Evolutionary conservation across 2,888 invertebrate genomes (phyloP).

Genomic region (Pristionchus entomophagus): DNA sequence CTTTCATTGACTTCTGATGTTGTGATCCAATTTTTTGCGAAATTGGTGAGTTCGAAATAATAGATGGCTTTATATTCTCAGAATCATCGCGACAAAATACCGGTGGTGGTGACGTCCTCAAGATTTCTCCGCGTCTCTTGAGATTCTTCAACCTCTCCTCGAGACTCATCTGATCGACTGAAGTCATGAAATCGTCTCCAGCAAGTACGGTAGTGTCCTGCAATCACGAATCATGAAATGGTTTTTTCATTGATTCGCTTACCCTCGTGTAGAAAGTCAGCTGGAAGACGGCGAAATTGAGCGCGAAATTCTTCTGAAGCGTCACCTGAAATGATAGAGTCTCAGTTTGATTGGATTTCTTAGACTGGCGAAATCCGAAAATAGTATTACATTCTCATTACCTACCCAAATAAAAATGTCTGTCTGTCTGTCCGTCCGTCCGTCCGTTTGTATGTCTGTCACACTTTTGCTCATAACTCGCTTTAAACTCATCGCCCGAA

Average conservation of each 20-base stretch:
- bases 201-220: conserved; percentile 18
- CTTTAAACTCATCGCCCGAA: no score
- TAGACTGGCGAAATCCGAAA: no score
- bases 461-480: no score
- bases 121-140: neutral
- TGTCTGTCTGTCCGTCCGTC: no score
- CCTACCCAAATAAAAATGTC: no score
- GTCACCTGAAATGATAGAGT: conserved; percentile 61
- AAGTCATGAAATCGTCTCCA: neutral
- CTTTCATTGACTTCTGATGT: no score
- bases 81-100: neutral
- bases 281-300: conserved; percentile 63
- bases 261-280: conserved; percentile 60
- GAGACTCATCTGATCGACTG: neutral
- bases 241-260: neutral
- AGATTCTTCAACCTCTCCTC: neutral
- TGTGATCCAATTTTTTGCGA: no score
- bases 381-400: no score
- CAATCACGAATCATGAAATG: neutral
- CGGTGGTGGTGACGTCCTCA: neutral
- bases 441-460: no score
- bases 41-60: no score
- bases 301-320: conserved; percentile 64
- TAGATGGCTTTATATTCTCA: neutral
- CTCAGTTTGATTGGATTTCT: no score